Evolutionary conservation across 1,140 invertebrate genomes (phyloP).

Genomic region (honey bee (Apis mellifera)): Amel_HAv3.1 CM009943.2:10435001-10435500

Average conservation of each 20-base stretch:
- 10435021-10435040: not conserved
- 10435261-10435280: slow-evolving; percentile 20
- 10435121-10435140: not conserved
- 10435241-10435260: slow-evolving; percentile 12
- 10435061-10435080: too few species aligned
- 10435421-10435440: too few species aligned
- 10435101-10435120: not conserved
- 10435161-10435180: slow-evolving; percentile 19
- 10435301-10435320: not conserved
- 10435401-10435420: too few species aligned
- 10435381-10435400: too few species aligned
- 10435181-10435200: slow-evolving; percentile 6
- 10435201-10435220: slow-evolving; percentile 17
- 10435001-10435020: too few species aligned
- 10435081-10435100: not conserved
- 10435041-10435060: not conserved
- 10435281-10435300: slow-evolving; percentile 4
- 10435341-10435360: not conserved
- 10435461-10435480: too few species aligned
- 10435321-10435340: not conserved
- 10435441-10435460: too few species aligned
- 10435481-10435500: too few species aligned
- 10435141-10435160: slow-evolving; percentile 4
- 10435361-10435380: too few species aligned
- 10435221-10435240: slow-evolving; percentile 21